These are phyloP conservation scores for Muricea muricata DNA, from an alignment of 92 coral and sea anemone genomes.

Conservation along the genomic window DNA sequence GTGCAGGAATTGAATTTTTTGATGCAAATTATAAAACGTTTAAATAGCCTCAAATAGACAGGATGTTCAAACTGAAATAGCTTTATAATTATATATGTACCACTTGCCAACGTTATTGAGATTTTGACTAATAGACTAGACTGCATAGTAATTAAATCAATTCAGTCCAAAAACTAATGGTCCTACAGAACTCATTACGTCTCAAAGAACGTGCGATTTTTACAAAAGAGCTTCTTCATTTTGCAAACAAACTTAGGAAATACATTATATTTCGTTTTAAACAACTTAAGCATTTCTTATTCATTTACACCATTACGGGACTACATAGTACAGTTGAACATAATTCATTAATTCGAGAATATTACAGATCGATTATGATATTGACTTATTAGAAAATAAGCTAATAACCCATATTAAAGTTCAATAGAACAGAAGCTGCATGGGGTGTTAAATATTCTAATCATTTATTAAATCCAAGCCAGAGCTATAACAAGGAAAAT, in stretches of 20 bases:
- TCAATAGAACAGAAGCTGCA: neutral
- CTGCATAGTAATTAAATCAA: neutral
- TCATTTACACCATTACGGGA: neutral
- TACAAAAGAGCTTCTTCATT: neutral
- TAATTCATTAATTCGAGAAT: neutral
- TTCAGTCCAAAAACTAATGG: too few species aligned
- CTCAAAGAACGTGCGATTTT: neutral
- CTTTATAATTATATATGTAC: neutral
- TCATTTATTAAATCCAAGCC: too few species aligned
- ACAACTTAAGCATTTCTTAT: too few species aligned
- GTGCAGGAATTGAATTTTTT: neutral
- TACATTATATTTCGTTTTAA: neutral
- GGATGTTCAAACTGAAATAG: neutral
- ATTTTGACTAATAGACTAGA: neutral
- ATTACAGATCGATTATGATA: neutral
- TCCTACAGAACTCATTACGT: neutral
- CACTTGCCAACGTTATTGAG: neutral
- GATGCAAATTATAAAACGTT: slow-evolving; percentile 1
- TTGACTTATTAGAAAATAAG: neutral
- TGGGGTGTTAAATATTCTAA: too few species aligned
- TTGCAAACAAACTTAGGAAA: neutral
- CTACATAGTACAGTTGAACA: neutral
- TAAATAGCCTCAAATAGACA: neutral
- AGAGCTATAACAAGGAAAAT: too few species aligned
- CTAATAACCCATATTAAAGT: neutral